phyloP scores from a whole-genome alignment of 2,888 invertebrate species.

The Rugalucina vietnamica region DNA sequence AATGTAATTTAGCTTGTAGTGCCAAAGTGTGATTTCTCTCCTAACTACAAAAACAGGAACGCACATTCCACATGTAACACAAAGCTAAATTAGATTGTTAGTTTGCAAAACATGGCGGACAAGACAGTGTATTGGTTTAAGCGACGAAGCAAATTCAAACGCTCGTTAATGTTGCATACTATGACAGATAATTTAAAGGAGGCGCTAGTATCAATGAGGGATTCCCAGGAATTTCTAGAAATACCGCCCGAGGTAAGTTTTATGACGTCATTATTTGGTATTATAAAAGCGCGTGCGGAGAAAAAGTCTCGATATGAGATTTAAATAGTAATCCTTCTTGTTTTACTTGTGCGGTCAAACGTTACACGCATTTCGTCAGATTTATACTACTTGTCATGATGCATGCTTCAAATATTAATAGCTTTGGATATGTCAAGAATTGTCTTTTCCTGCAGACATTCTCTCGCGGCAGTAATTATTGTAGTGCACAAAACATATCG shows the following conservation, averaged over 20 bases:
- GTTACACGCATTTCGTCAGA: too few relatives aligned
- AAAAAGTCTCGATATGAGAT: too few relatives aligned
- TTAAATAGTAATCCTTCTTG: too few relatives aligned
- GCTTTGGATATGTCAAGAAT: too few relatives aligned
- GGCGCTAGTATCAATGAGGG: background rate
- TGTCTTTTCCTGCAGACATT: too few relatives aligned
- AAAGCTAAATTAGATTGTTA: background rate
- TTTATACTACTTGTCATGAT: too few relatives aligned
- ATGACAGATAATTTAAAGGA: slow-evolving; percentile 1
- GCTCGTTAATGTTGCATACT: background rate
- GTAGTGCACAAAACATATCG: too few relatives aligned
- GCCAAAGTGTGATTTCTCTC: background rate
- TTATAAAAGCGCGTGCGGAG: background rate
- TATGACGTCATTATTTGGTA: background rate
- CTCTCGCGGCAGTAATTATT: too few relatives aligned
- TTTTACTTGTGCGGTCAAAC: too few relatives aligned
- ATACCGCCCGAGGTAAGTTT: background rate
- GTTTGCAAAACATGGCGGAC: background rate
- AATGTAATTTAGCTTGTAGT: background rate
- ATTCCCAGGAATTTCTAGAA: background rate
- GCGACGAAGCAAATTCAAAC: background rate
- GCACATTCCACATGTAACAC: too few relatives aligned
- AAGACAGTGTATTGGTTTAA: background rate
- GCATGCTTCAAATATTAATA: too few relatives aligned
- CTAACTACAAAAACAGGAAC: background rate